Conservation (phyloP, 2,888 invertebrate species). For the Anticlea derivata region DNA sequence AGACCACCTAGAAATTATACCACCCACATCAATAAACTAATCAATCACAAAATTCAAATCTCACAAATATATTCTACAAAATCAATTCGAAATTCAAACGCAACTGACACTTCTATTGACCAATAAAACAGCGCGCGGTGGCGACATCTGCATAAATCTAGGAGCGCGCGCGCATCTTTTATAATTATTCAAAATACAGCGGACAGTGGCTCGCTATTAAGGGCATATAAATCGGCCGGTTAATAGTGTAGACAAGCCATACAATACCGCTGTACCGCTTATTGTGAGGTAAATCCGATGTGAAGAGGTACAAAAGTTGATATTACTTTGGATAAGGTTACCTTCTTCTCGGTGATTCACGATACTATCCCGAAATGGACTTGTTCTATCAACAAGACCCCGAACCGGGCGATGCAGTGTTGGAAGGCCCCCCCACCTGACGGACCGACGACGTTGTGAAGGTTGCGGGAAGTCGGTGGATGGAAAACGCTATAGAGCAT, state of each 20-base stretch:
- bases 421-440: no score
- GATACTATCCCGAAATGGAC: no score
- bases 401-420: no score
- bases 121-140: slow-evolving; percentile 55
- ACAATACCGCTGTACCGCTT: slow-evolving; percentile 64
- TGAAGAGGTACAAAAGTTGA: slow-evolving; percentile 43
- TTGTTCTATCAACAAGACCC: no score
- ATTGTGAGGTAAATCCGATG: slow-evolving; percentile 46
- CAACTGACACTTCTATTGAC: slow-evolving; percentile 56
- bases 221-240: slow-evolving; percentile 70
- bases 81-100: slow-evolving; percentile 46
- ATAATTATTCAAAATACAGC: slow-evolving; percentile 73
- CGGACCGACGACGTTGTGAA: no score
- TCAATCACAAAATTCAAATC: slow-evolving; percentile 34
- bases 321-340: slow-evolving; percentile 12
- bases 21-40: slow-evolving; percentile 26
- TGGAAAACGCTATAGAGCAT: no score
- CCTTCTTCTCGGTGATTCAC: neutral
- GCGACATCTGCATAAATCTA: slow-evolving; percentile 58
- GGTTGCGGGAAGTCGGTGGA: no score
- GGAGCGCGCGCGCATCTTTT: slow-evolving; percentile 56
- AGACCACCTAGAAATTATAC: slow-evolving; percentile 33
- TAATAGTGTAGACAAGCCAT: slow-evolving; percentile 72
- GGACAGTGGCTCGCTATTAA: slow-evolving; percentile 56
- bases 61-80: slow-evolving; percentile 37